A percentile compares a stretch with the other conserved stretches of the same genome.
Conservation (phyloP, 1,140 invertebrate species). For the Neuroterus valhalla region DNA sequence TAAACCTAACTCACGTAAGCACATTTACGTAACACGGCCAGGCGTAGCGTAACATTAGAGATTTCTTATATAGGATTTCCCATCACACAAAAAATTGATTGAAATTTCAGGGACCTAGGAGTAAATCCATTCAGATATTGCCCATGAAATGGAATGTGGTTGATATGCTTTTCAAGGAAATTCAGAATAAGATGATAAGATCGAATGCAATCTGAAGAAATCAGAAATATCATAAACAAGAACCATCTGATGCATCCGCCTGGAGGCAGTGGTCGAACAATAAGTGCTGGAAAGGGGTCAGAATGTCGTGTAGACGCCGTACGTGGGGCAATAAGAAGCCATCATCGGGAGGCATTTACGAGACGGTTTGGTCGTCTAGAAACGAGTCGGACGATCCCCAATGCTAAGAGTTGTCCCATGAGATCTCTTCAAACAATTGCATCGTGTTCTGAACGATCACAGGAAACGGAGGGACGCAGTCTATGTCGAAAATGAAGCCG, state of each 20-base stretch:
- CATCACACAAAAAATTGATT: too few relatives aligned
- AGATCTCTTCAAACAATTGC: slow-evolving; percentile 51
- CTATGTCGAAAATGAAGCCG: slow-evolving; percentile 35
- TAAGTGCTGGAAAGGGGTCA: slow-evolving; percentile 34
- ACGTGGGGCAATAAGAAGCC: slow-evolving; percentile 52
- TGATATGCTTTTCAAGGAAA: too few relatives aligned
- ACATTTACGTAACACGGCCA: too few relatives aligned
- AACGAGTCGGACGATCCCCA: slow-evolving; percentile 32
- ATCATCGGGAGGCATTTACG: slow-evolving; percentile 54
- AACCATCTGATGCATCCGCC: neutral
- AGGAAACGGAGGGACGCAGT: slow-evolving; percentile 8
- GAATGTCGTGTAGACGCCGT: slow-evolving; percentile 46
- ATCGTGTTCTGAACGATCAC: slow-evolving; percentile 42
- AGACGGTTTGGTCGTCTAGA: slow-evolving; percentile 40
- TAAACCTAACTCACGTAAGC: too few relatives aligned
- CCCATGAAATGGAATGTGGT: too few relatives aligned
- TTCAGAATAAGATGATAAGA: neutral
- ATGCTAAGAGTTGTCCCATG: slow-evolving; percentile 41
- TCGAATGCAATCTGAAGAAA: neutral
- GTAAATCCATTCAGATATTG: too few relatives aligned
- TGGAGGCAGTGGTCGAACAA: neutral
- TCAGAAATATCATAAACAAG: slow-evolving; percentile 4
- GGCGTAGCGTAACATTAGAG: too few relatives aligned
- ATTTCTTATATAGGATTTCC: too few relatives aligned
- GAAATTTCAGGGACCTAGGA: too few relatives aligned